Conservation (phyloP, 1,140 invertebrate genomes). For the Drosophila subpulchrella region DNA sequence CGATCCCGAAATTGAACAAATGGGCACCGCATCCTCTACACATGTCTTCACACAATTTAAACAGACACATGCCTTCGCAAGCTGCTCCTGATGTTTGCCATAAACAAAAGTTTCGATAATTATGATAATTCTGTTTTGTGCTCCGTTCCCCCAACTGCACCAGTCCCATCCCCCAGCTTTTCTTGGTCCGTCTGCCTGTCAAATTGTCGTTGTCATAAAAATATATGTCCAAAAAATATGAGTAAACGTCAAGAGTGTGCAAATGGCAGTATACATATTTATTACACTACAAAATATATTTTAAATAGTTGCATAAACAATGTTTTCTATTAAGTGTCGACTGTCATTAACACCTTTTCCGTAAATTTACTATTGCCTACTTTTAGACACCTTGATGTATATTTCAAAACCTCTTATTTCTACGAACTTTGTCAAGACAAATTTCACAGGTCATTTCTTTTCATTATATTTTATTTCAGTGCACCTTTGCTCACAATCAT, state of each 20-base stretch:
- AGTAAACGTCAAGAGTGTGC: conserved; percentile 67
- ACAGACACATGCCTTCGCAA: conserved; percentile 1
- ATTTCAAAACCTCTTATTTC: no score
- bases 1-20: conserved; percentile 11
- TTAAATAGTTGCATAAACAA: not conserved
- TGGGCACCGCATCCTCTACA: conserved; percentile 14
- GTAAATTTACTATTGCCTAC: no score
- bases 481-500: not conserved
- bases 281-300: conserved; percentile 10
- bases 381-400: no score
- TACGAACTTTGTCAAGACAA: no score
- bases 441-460: no score
- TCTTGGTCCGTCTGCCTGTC: conserved; percentile 44
- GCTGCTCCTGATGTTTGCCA: conserved; percentile 39
- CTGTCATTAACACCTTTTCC: no score
- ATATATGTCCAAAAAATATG: conserved; percentile 42
- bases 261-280: conserved; percentile 44
- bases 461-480: conserved; percentile 1
- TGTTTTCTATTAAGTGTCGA: not conserved
- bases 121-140: conserved; percentile 68
- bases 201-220: conserved; percentile 75
- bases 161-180: not conserved
- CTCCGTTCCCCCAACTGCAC: conserved; percentile 18
- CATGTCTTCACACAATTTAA: conserved; percentile 27
- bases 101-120: conserved; percentile 68